Evolutionary conservation across 2,888 invertebrate genomes (phyloP).

Genomic region (Polylopha cassiicola): DNA sequence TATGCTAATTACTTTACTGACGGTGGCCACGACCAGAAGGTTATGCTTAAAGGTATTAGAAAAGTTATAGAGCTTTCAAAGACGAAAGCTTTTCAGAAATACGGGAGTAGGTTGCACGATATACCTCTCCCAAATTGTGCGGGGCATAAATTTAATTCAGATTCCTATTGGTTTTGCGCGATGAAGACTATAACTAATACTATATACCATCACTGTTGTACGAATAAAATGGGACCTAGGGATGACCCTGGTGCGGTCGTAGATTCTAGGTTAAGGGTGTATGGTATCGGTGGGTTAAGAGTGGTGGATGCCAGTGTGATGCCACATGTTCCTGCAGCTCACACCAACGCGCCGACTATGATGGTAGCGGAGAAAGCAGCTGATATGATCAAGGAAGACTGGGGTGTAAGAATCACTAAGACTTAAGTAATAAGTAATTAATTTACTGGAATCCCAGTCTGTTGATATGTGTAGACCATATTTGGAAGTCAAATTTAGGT

Average conservation of each 20-base stretch:
- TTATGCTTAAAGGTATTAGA: slow-evolving; percentile 66
- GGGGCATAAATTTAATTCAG: slow-evolving; percentile 69
- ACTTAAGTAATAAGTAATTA: neutral
- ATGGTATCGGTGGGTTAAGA: slow-evolving; percentile 67
- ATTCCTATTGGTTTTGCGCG: slow-evolving; percentile 84
- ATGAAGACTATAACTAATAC: slow-evolving; percentile 69
- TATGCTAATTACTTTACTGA: slow-evolving; percentile 81
- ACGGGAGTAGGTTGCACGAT: slow-evolving; percentile 72
- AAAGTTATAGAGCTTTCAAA: slow-evolving; percentile 59
- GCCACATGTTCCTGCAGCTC: slow-evolving; percentile 74
- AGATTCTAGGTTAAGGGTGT: slow-evolving; percentile 66
- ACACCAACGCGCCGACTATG: slow-evolving; percentile 76
- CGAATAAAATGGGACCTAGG: slow-evolving; percentile 72
- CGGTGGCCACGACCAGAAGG: slow-evolving; percentile 72
- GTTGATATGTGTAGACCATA: neutral
- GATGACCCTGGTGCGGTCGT: slow-evolving; percentile 71
- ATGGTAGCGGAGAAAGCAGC: slow-evolving; percentile 79
- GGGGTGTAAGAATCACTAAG: slow-evolving; percentile 35
- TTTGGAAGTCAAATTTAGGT: too few relatives aligned
- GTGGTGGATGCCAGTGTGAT: slow-evolving; percentile 78
- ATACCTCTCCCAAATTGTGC: slow-evolving; percentile 76
- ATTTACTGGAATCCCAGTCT: neutral
- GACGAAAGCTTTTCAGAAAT: slow-evolving; percentile 70
- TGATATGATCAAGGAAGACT: slow-evolving; percentile 70
- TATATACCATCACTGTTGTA: slow-evolving; percentile 75